Conservation (phyloP, 2,113 vertebrate genomes). For the Sinocyclocheilus anshuiensis region DNA sequence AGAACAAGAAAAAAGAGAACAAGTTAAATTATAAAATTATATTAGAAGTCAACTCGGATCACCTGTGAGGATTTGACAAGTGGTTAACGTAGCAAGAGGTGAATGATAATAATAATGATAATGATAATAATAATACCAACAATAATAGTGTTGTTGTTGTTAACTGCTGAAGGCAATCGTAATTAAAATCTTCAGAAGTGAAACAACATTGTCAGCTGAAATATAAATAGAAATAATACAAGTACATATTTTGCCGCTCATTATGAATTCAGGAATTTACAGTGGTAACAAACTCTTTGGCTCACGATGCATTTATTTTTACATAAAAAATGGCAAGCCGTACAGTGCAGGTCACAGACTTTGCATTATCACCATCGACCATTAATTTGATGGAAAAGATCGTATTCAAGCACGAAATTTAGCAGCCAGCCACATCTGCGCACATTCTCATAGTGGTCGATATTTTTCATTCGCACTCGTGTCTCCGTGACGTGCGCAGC, state of each 20-base stretch:
- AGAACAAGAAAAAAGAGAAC: slow-evolving; percentile 62
- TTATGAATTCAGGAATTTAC: not conserved
- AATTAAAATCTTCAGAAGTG: not conserved
- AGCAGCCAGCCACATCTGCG: slow-evolving; percentile 74
- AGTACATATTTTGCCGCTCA: not conserved
- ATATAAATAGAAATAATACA: not conserved
- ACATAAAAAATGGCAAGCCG: slow-evolving; percentile 22
- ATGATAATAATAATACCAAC: not conserved
- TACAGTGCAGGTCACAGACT: slow-evolving; percentile 1
- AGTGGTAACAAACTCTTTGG: not conserved
- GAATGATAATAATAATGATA: not conserved
- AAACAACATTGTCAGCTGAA: not conserved
- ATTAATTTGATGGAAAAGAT: slow-evolving; percentile 40
- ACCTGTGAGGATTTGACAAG: slow-evolving; percentile 33
- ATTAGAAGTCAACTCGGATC: slow-evolving; percentile 75
- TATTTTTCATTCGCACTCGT: slow-evolving; percentile 72
- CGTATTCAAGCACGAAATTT: slow-evolving; percentile 53
- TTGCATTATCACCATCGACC: slow-evolving; percentile 28
- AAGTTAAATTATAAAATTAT: too few species aligned
- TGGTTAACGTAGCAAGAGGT: not conserved
- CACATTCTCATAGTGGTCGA: slow-evolving; percentile 82
- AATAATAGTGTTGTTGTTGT: not conserved
- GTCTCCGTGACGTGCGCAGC: slow-evolving; percentile 67
- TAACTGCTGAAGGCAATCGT: not conserved
- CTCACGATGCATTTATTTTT: not conserved